Conservation (phyloP, 2,797 vertebrate species). For the Hybognathus amarus region DNA sequence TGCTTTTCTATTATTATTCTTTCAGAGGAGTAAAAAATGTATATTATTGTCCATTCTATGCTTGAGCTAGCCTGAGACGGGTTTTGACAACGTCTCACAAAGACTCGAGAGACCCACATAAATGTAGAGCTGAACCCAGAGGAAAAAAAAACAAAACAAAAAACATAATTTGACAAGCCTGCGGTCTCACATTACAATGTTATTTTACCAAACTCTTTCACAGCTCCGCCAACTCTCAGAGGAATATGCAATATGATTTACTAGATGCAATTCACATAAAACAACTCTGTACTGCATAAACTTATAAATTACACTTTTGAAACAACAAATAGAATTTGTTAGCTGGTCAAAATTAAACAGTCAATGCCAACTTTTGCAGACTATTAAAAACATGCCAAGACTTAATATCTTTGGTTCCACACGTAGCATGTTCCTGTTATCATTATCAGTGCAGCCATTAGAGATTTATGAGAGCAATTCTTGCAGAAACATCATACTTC, state of each 20-base stretch:
- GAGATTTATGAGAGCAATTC: slow-evolving; percentile 17
- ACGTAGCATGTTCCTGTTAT: background rate
- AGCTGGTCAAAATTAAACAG: slow-evolving; percentile 26
- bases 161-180: slow-evolving; percentile 19
- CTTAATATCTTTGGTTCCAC: slow-evolving; percentile 11
- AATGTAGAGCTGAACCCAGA: slow-evolving; percentile 27
- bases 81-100: slow-evolving; percentile 4
- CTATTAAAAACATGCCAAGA: slow-evolving; percentile 19
- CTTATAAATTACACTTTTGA: background rate
- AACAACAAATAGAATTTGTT: slow-evolving; percentile 2
- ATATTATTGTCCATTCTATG: slow-evolving; percentile 15
- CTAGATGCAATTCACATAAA: background rate
- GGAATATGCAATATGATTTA: background rate
- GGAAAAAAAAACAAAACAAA: background rate
- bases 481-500: slow-evolving; percentile 33
- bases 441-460: slow-evolving; percentile 11
- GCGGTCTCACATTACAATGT: slow-evolving; percentile 19
- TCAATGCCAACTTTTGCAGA: background rate
- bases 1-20: slow-evolving; percentile 12
- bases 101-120: background rate
- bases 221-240: background rate
- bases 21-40: background rate
- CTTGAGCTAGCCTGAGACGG: slow-evolving; percentile 27
- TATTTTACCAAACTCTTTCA: slow-evolving; percentile 14
- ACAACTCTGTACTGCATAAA: background rate